Evolutionary conservation across 2,888 invertebrate genomes (phyloP), one percentile per base, ranked within the genome.

Genomic region (Leucophenga maculata): DNA sequence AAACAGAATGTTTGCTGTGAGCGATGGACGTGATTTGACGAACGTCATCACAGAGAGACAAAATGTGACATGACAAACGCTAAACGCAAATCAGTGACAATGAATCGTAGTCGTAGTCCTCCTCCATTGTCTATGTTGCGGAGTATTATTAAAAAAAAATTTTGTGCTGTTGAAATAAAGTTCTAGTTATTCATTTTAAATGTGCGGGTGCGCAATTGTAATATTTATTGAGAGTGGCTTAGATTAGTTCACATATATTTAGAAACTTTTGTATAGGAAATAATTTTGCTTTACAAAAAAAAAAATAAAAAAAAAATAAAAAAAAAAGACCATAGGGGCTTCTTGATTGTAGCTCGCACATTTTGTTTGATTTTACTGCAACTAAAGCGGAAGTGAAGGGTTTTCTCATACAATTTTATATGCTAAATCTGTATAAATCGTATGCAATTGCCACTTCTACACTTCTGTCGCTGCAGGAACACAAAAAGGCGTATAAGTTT

Each of bases 21-120:
- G 50, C 50, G 16, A 50, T 50, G 50, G 6, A 16, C 50, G 50
- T n/a, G 50, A 50, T 18, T 16, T 50, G 50, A 50, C 50, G 50
- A 18, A 8, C 50, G 50, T 8, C 16, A 50, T 39, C 50, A 18
- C n/a, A 50, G n/a, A 50, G n/a, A 50, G 50, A 50, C 14, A 50
- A 39, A 39, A 11, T 39, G 39, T 39, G 39, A 39, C 8, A 8
- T 39, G 39, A 39, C 8, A 39, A 50, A 50, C 50, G 50, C 50
- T 16, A 50, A 50, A 18, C 50, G 18, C 50, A 50, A 50, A 50
- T 50, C 50, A 50, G 50, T 50, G 50, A 50, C 50, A 50, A 50
- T 50, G 50, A 16, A 50, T 39, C 1, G 26, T 57, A 22, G 26
- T 22, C 20, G 26, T 6, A 22, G 26, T 57, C 18, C 32, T 32